Base-by-base conservation (phyloP, 2,797 vertebrate genomes). In the Jordanella pulchra region DNA sequence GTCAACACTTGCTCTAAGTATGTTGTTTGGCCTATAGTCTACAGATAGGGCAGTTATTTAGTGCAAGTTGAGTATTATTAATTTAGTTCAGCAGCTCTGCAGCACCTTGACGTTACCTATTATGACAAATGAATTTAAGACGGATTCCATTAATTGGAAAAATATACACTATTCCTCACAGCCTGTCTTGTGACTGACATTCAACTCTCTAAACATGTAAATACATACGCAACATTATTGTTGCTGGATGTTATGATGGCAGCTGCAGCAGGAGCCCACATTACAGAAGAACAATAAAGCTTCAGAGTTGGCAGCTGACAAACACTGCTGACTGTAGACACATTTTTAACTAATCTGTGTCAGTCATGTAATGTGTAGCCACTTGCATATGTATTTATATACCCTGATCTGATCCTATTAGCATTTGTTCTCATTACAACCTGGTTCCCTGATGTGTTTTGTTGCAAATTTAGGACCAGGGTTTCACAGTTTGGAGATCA, bases 211-310 rank as follows among this genome's bases (percentile, higher is more conserved):
- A 25, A 48, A 72, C 32, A 50, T 56, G 35, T 84, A 74, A 88
- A 89, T 73, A 86, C 71, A 79, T 84, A 86, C 32, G 1, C 45
- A 13, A 12, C 78, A 75, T 79, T 78, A 68, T 63, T 72, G 75
- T 79, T 73, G 73, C 67, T 17, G 84, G 67, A 71, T 68, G 42
- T 73, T 91, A 79, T 85, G 80, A 67, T 84, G 76, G 75, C 66
- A 81, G 76, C 83, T 75, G 74, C 67, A 82, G 78, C 83, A 84
- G 76, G 76, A 4, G 3, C 80, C 87, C 83, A 66, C 71, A 87
- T 66, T 23, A 45, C 67, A 77, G 60, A 30, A 42, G 18, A 45
- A n/a, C 74, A 80, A 69, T 2, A 3, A 77, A 86, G 86, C 44
- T 28, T 35, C 55, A 35, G 51, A n/a, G 56, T 35, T 76, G 67